phyloP scores from a whole-genome alignment of 2,113 vertebrate genomes.

The Calypte anna region DNA sequence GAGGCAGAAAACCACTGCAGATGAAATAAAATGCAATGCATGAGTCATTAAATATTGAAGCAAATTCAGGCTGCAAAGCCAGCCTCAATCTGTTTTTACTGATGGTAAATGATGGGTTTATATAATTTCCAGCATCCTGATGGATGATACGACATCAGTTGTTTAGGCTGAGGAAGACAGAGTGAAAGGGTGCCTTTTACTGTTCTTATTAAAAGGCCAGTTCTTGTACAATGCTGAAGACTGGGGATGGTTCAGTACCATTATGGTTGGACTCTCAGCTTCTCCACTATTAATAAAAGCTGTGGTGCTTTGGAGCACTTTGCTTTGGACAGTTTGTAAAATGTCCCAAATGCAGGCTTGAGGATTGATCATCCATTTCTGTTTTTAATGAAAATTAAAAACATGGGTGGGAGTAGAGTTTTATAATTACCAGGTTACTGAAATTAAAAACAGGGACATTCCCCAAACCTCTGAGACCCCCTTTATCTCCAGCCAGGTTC shows the following conservation, averaged over 20 bases:
- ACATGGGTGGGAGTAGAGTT: background rate
- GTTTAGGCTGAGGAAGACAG: background rate
- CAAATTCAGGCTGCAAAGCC: background rate
- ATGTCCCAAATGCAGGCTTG: background rate
- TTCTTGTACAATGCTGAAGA: background rate
- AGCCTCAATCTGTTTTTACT: slow-evolving; percentile 25
- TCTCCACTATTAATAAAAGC: background rate
- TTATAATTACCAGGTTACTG: slow-evolving; percentile 30
- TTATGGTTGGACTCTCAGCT: background rate
- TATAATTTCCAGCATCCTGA: slow-evolving; percentile 50
- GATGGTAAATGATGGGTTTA: slow-evolving; percentile 10
- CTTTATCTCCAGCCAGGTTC: slow-evolving; percentile 25
- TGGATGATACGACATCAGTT: background rate
- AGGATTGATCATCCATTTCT: slow-evolving; percentile 51
- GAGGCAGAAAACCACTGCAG: slow-evolving; percentile 17
- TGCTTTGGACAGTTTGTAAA: background rate
- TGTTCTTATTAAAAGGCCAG: background rate
- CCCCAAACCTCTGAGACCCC: background rate
- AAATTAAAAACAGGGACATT: slow-evolving; percentile 33
- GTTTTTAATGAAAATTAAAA: slow-evolving; percentile 56
- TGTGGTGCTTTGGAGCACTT: background rate
- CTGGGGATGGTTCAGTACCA: background rate
- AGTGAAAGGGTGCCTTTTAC: background rate
- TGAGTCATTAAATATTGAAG: slow-evolving; percentile 56
- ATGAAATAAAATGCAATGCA: slow-evolving; percentile 9